Base-by-base conservation (phyloP, 2,113 vertebrate species). In the Limnothrissa miodon region DNA sequence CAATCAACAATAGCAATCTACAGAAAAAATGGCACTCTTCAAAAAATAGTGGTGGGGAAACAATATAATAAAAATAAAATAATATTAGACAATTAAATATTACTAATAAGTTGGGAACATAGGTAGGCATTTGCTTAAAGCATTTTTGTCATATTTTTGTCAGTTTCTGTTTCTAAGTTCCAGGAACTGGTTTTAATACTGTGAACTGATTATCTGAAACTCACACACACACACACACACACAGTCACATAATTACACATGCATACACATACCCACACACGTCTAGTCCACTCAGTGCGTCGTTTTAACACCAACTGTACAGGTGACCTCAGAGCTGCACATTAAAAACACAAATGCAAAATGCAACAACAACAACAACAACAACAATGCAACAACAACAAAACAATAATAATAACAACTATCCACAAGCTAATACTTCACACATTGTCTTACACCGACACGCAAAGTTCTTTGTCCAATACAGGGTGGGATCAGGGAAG, bases 281-380 rank as follows among this genome's bases (percentile, higher is more conserved):
- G 66, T 74, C 66, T 4, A 74, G 74, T 29, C 39, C 84, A 51
- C 33, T 87, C 86, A 87, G 88, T 87, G 85, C 83, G 82, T 83
- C 83, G 80, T 79, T 66, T 82, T 1, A 80, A 80, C 74, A 25
- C 21, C 44, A 78, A 78, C 39, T 81, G 84, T 83, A 82, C 39
- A 83, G 53, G 82, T 82, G 45, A 86, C 85, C 83, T 86, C 45
- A 84, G 81, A 88, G 87, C 87, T 79, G 83, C 81, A 80, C 56
- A 86, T 82, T 78, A 48, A 81, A 80, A 66, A 53, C 39, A 81
- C 23, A 80, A 46, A 39, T 9, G 56, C 79, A 39, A 13, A 8
- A 51, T 78, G 15, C 11, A 80, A 39, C 36, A 48, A 39, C 10
- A 42, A 36, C 78, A 29, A 66, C 70, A 51, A 78, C 36, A 84